These are phyloP conservation scores for Apis mellifera DNA, from an alignment of 1,140 invertebrate genomes.

Conservation along the genomic window DNA sequence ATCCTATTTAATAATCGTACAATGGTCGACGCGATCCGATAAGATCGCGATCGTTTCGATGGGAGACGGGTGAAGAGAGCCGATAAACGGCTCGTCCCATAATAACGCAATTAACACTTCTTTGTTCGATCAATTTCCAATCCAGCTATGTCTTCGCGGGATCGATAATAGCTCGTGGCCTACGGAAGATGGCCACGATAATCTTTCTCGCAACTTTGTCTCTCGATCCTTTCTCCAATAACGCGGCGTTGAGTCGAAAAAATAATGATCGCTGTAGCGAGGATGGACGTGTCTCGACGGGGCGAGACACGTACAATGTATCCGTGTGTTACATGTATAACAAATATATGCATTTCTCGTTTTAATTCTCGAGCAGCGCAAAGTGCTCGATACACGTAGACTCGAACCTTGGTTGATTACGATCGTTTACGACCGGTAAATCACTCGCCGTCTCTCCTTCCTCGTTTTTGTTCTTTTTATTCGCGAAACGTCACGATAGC, in stretches of 20 bases:
- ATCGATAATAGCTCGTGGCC: no score
- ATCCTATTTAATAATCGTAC: slow-evolving; percentile 71
- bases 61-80: slow-evolving; percentile 28
- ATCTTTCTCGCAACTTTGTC: no score
- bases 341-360: slow-evolving; percentile 58
- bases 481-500: slow-evolving; percentile 66
- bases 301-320: no score
- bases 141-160: slow-evolving; percentile 41
- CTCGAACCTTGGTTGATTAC: slow-evolving; percentile 59
- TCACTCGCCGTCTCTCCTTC: slow-evolving; percentile 43
- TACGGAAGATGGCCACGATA: not conserved
- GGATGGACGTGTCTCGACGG: no score
- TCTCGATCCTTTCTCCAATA: no score
- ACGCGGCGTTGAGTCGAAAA: not conserved
- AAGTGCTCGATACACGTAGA: slow-evolving; percentile 51
- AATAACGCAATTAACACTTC: slow-evolving; percentile 72
- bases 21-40: slow-evolving; percentile 64
- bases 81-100: slow-evolving; percentile 55
- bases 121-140: slow-evolving; percentile 66
- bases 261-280: not conserved
- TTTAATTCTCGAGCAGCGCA: slow-evolving; percentile 54
- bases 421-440: slow-evolving; percentile 70
- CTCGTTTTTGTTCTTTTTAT: slow-evolving; percentile 55
- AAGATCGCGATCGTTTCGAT: slow-evolving; percentile 67
- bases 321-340: slow-evolving; percentile 49